These are phyloP conservation scores for Antheraea mylitta DNA, from an alignment of 1,140 invertebrate genomes.

Conservation along the genomic window DNA sequence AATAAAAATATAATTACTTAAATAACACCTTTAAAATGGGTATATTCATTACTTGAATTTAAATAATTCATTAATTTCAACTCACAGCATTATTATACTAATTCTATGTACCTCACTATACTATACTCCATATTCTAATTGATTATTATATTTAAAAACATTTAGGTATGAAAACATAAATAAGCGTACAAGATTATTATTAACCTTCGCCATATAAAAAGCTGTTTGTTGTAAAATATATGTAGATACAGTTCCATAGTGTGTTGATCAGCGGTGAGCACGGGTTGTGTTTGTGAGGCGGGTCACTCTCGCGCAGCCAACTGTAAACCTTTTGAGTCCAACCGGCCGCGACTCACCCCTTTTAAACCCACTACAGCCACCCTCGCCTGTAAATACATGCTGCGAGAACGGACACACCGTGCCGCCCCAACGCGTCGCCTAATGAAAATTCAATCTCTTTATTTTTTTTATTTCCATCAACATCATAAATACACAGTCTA, in stretches of 20 bases:
- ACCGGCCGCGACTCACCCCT: conserved; percentile 56
- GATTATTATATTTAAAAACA: no score
- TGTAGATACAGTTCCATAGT: conserved; percentile 56
- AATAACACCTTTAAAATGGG: no score
- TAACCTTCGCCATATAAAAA: conserved; percentile 30
- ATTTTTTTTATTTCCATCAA: conserved; percentile 54
- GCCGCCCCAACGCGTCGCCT: conserved; percentile 71
- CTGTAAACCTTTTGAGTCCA: conserved; percentile 73
- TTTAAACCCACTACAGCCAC: conserved; percentile 25
- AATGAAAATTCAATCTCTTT: conserved; percentile 74
- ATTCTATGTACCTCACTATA: no score
- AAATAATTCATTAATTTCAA: no score
- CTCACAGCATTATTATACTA: no score
- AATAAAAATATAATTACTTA: no score
- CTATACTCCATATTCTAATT: no score
- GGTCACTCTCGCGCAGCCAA: conserved; percentile 72
- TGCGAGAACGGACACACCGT: conserved; percentile 51
- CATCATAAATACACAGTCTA: conserved; percentile 52
- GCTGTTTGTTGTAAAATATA: conserved; percentile 42
- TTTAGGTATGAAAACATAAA: no score
- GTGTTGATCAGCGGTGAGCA: conserved; percentile 44
- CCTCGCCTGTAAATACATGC: conserved; percentile 55
- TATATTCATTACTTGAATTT: no score
- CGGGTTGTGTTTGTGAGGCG: conserved; percentile 70
- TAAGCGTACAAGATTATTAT: conserved; percentile 13